These are phyloP conservation scores for Lophius americanus DNA, from an alignment of 2,797 vertebrate species.

Conservation along the genomic window DNA sequence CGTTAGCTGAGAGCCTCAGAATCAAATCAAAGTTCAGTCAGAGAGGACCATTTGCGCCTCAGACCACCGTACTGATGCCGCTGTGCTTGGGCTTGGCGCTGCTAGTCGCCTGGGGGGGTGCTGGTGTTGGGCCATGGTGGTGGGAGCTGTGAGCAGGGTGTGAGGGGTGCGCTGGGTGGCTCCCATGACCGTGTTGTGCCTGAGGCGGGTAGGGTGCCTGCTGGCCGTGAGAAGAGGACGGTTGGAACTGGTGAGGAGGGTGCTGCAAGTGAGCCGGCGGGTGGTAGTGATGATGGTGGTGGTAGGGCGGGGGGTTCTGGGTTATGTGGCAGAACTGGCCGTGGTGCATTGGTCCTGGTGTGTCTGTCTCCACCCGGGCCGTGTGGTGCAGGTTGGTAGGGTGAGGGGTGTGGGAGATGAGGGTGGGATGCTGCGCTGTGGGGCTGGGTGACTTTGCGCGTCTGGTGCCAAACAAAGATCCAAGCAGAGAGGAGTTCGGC, in stretches of 20 bases:
- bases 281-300: slow-evolving; percentile 96
- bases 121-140: slow-evolving; percentile 60
- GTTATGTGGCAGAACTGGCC: slow-evolving; percentile 88
- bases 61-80: slow-evolving; percentile 97
- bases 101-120: slow-evolving; percentile 72
- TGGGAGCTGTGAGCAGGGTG: slow-evolving; percentile 80
- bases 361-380: slow-evolving; percentile 72
- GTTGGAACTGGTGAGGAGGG: slow-evolving; percentile 82
- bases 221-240: slow-evolving; percentile 77
- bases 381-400: slow-evolving; percentile 84
- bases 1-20: slow-evolving; percentile 62
- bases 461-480: slow-evolving; percentile 92
- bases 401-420: slow-evolving; percentile 85
- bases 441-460: slow-evolving; percentile 88
- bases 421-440: slow-evolving; percentile 83
- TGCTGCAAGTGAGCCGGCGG: slow-evolving; percentile 90
- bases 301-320: slow-evolving; percentile 93
- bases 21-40: slow-evolving; percentile 61
- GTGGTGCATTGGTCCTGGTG: slow-evolving; percentile 81
- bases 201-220: slow-evolving; percentile 74
- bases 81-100: slow-evolving; percentile 95
- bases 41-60: slow-evolving; percentile 51
- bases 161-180: slow-evolving; percentile 76
- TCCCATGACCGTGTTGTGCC: slow-evolving; percentile 80
- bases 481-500: slow-evolving; percentile 93